Evolutionary conservation across 1,140 invertebrate species (phyloP), one percentile per base, ranked within the genome.

Genomic region (Caenorhabditis briggsae): DNA sequence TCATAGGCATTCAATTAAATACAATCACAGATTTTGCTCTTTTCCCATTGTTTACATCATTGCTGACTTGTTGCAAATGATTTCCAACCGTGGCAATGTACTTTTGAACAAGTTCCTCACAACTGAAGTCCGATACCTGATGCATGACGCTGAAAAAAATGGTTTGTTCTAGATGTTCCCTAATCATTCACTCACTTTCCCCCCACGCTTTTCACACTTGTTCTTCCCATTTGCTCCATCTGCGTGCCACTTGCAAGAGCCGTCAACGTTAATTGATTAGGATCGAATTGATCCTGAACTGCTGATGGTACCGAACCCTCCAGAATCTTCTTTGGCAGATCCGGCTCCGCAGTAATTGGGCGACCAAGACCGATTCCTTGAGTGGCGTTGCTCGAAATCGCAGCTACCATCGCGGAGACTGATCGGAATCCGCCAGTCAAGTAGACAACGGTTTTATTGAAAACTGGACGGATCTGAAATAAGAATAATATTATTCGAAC

Each of bases 381-480:
- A n/a, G 87, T 89, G 8, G 12, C 56, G 23, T 70, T 70, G 6
- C 83, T 33, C 18, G 61, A 18, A 2, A 89, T 56, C 48, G 89
- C 89, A 59, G 53, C 56, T 2, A 88, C 89, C 89, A 89, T 89
- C 41, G 48, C 86, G 20, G 46, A 46, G 16, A 59, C 78, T 23
- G 87, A 90, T 86, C 89, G 86, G 50, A 89, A 89, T 12, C 89
- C 89, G 6, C 88, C 88, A 7, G 88, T 89, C 48, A 90, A 41
- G 43, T 90, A 89, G 41, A 82, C 46, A 56, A 56, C 23, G 20
- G 46, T 82, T n/a, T 84, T 59, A 2, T 64, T 64, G 58, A 84
- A 84, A 2, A 84, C 82, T 41, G 82, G 82, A 14, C 82, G 82
- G 25, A 84, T 59, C 82, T 84, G 25, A 84, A 84, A 59, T 50